Evolutionary conservation across 2,113 vertebrate species (phyloP), one percentile per base, ranked within the genome.

Genomic region (Chrysemys picta): DNA sequence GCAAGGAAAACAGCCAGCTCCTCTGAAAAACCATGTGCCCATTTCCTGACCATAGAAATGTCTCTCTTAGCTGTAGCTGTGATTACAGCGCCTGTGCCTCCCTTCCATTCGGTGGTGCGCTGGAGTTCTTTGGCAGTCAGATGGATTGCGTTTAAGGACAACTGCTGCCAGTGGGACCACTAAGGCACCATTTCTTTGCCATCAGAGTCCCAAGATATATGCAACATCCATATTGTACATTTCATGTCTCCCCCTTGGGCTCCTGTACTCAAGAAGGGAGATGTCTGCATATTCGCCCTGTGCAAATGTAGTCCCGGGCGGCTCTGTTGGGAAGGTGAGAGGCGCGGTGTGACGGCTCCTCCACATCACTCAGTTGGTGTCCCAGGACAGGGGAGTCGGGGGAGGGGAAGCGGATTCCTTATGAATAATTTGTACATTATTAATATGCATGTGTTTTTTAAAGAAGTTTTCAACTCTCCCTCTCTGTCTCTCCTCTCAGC

Each of bases 11-110:
- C 86, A 50, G 80, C 22, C 2, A 0, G 76, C 88, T 65, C 45
- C 9, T 5, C 5, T 7, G 45, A 0, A 1, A 78, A n/a, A 72
- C 87, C 42, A 14, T 62, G 89, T 82, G 75, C 65, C 29, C 2
- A 27, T 81, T 5, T 42, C 0, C 1, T 76, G 50, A 2, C 4
- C 69, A 0, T 49, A 8, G 88, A 82, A 35, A 3, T 5, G 0
- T 3, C 1, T 31, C 85, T 81, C 1, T 12, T 3, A 42, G 81
- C 22, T 87, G 89, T 78, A 79, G 86, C 88, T 84, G 85, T 87
- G 7, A 45, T 17, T 65, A 49, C 57, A 0, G 4, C 57, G 35
- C 7, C 22, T 11, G 50, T 72, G 19, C 52, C 79, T 83, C 19
- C 45, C 84, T 12, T 13, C 88, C 1, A 0, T 57, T 53, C 50